A percentile compares a stretch with the other conserved stretches of the same genome.
These are phyloP conservation scores for Labeo calbasu DNA, from an alignment of 2,797 vertebrate species.

Conservation along the genomic window DNA sequence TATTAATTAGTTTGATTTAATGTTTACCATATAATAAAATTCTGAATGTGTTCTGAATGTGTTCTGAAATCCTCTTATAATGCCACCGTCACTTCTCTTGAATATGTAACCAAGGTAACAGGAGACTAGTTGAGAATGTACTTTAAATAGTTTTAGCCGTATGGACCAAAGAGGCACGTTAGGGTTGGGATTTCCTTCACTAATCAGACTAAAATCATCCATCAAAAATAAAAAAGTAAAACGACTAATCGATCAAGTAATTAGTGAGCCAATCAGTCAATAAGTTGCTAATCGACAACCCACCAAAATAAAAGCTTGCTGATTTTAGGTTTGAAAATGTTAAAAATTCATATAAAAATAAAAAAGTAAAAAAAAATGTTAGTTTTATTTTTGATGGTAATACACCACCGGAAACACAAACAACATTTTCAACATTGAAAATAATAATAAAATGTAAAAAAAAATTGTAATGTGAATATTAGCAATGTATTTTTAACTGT, in stretches of 20 bases:
- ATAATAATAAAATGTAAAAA: too few species aligned
- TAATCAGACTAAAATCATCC: background rate
- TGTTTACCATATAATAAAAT: background rate
- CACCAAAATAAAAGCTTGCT: too few species aligned
- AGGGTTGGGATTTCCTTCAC: conserved; percentile 3
- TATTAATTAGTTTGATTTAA: background rate
- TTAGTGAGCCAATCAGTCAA: background rate
- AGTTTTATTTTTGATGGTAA: too few species aligned
- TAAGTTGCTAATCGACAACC: too few species aligned
- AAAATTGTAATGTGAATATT: too few species aligned
- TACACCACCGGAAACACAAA: too few species aligned
- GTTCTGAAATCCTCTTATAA: conserved; percentile 20
- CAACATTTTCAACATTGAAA: too few species aligned
- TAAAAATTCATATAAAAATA: too few species aligned
- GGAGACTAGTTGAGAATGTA: conserved; percentile 38
- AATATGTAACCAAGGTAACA: conserved; percentile 50
- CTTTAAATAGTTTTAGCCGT: conserved; percentile 40
- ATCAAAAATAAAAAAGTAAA: background rate
- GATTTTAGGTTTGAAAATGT: too few species aligned
- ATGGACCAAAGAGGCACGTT: background rate
- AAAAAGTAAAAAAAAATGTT: too few species aligned
- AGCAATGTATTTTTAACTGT: background rate
- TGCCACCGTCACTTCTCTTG: conserved; percentile 1
- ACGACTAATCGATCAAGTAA: background rate
- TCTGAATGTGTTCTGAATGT: background rate